Conservation (phyloP, 2,888 invertebrate species). For the Chorisops tibialis region DNA sequence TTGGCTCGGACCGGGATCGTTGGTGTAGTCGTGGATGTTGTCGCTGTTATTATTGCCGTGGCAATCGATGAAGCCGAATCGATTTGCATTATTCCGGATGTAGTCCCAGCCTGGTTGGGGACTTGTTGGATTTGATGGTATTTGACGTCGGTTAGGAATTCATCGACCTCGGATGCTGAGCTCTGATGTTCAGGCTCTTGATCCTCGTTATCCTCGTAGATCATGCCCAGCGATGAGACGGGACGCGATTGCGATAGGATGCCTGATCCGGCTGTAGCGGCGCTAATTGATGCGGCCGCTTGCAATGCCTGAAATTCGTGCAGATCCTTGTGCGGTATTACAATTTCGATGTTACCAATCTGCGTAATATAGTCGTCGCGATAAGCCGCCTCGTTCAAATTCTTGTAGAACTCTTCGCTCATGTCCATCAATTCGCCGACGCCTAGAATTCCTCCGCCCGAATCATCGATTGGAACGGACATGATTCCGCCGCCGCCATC, state of each 20-base stretch:
- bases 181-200: slow-evolving; percentile 49
- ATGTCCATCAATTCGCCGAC: slow-evolving; percentile 59
- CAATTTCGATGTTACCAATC: slow-evolving; percentile 25
- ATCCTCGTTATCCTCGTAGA: slow-evolving; percentile 82
- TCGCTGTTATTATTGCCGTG: not conserved
- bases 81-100: not conserved
- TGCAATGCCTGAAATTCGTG: slow-evolving; percentile 31
- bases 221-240: slow-evolving; percentile 76
- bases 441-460: slow-evolving; percentile 33
- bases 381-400: slow-evolving; percentile 83
- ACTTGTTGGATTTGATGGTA: not conserved
- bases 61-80: not conserved
- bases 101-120: not conserved
- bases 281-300: slow-evolving; percentile 37
- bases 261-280: slow-evolving; percentile 36
- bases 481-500: slow-evolving; percentile 38
- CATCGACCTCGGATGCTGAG: slow-evolving; percentile 42
- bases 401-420: slow-evolving; percentile 83
- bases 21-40: slow-evolving; percentile 6
- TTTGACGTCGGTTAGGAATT: slow-evolving; percentile 50
- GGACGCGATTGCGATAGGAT: slow-evolving; percentile 56
- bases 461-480: slow-evolving; percentile 45
- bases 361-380: slow-evolving; percentile 60
- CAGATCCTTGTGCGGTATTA: slow-evolving; percentile 26
- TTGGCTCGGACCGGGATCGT: slow-evolving; percentile 29